These are phyloP conservation scores for Mythimna ferrago DNA, from an alignment of 2,888 invertebrate species.

Conservation along the genomic window DNA sequence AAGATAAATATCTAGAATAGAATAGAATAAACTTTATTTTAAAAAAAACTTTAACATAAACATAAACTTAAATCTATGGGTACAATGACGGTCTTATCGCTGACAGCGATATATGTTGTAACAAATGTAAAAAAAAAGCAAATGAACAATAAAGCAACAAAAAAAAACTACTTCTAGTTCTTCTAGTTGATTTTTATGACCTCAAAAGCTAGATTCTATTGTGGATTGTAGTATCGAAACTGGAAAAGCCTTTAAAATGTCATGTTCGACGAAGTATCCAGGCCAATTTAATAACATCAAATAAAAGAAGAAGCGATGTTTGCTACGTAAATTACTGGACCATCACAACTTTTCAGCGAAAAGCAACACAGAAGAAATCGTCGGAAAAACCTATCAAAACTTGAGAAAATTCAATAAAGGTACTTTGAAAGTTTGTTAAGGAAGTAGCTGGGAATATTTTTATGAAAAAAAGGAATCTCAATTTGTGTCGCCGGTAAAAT, in stretches of 20 bases:
- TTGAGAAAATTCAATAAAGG: conserved; percentile 90
- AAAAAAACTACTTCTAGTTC: too few species aligned
- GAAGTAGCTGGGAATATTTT: conserved; percentile 87
- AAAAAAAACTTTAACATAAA: too few species aligned
- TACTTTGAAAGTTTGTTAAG: conserved; percentile 89
- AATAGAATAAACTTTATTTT: too few species aligned
- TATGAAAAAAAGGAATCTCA: conserved; percentile 83
- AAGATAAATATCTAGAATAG: too few species aligned
- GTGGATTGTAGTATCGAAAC: not conserved
- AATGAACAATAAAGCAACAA: too few species aligned
- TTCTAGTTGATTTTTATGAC: not conserved
- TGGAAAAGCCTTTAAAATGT: conserved; percentile 11
- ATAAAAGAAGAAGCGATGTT: conserved; percentile 69
- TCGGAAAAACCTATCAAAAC: conserved; percentile 90
- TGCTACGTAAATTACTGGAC: conserved; percentile 82
- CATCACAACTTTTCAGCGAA: conserved; percentile 79
- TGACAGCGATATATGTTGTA: too few species aligned
- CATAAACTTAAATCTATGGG: too few species aligned
- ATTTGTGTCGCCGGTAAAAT: conserved; percentile 86
- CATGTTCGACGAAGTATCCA: conserved; percentile 24
- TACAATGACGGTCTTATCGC: too few species aligned
- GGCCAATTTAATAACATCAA: conserved; percentile 61
- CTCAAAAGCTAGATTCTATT: not conserved
- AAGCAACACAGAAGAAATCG: conserved; percentile 85
- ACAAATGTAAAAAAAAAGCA: too few species aligned